These are phyloP conservation scores for Oreocharis arfaki DNA, from an alignment of 2,113 vertebrate species.

Conservation along the genomic window DNA sequence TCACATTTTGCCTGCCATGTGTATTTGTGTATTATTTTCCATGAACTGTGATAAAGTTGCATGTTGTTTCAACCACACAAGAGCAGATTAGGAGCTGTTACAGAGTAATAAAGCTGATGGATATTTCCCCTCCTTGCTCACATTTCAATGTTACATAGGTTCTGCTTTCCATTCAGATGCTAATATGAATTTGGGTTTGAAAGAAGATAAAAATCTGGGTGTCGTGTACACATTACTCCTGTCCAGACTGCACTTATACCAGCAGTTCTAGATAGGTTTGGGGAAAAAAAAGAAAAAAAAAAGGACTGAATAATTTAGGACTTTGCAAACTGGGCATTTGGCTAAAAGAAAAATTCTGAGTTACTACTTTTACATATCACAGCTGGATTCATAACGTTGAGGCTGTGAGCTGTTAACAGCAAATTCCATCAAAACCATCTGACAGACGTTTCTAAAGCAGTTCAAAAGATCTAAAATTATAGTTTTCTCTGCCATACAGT, in stretches of 20 bases:
- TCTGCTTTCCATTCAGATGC: neutral
- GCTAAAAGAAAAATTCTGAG: neutral
- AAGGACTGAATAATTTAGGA: neutral
- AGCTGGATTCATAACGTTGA: slow-evolving; percentile 36
- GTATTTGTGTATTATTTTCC: neutral
- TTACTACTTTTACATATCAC: neutral
- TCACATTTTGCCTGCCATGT: neutral
- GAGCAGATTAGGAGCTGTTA: neutral
- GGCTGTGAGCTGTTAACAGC: slow-evolving; percentile 23
- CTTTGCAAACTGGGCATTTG: neutral
- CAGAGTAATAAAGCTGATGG: neutral
- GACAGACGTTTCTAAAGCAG: neutral
- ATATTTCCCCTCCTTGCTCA: neutral
- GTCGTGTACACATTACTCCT: neutral
- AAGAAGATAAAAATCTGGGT: neutral
- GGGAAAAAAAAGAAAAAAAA: neutral
- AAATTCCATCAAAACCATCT: slow-evolving; percentile 13
- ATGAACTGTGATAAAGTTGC: neutral
- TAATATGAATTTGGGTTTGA: neutral
- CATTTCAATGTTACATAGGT: neutral
- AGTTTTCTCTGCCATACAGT: neutral
- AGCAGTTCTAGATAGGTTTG: neutral
- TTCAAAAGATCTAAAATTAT: neutral
- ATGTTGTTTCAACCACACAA: neutral
- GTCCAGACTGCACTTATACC: neutral